Evolutionary conservation across 2,888 invertebrate genomes (phyloP).

Genomic region (Orchestes rusci): DNA sequence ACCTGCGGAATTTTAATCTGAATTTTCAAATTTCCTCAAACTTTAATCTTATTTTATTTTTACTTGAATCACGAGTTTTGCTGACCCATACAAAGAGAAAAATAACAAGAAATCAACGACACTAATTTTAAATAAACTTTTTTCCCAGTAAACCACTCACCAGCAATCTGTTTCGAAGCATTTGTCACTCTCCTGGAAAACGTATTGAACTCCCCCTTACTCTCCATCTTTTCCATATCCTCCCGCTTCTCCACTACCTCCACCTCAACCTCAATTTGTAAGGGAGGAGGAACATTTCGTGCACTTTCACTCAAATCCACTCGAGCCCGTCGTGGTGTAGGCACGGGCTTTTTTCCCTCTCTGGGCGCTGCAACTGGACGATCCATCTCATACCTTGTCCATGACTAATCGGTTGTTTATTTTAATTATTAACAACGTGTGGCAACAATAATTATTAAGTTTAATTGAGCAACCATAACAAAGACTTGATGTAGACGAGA

Average conservation of each 20-base stretch:
- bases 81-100: no score
- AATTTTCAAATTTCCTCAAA: no score
- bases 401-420: slow-evolving; percentile 15
- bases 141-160: no score
- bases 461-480: no score
- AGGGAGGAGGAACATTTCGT: not conserved
- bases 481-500: no score
- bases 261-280: not conserved
- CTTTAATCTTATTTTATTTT: no score
- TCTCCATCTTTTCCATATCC: not conserved
- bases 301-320: not conserved
- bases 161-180: slow-evolving; percentile 48
- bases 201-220: slow-evolving; percentile 11
- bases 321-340: slow-evolving; percentile 46
- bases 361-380: slow-evolving; percentile 23
- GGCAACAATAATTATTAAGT: no score
- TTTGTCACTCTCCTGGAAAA: slow-evolving; percentile 40
- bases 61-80: no score
- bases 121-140: no score
- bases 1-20: no score
- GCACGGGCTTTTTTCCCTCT: slow-evolving; percentile 46
- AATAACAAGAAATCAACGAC: no score
- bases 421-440: slow-evolving; percentile 7
- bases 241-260: not conserved
- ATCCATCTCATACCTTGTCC: slow-evolving; percentile 15